A percentile compares a stretch with the other conserved stretches of the same genome.
Conservation (phyloP, 2,888 invertebrate genomes). For the Drosophila fungiperda region DNA sequence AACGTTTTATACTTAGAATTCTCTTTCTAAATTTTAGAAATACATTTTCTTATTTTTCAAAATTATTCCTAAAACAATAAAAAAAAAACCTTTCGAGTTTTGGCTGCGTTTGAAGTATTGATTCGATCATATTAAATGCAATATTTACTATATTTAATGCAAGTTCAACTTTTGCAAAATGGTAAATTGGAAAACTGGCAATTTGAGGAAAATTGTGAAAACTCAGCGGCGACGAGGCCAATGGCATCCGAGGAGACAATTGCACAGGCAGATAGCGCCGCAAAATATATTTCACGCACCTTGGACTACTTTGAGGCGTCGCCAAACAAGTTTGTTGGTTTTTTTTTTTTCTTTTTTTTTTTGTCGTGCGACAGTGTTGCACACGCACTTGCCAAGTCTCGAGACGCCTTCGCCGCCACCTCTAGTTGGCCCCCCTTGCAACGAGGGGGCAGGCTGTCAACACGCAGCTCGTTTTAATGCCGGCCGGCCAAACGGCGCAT, state of each 20-base stretch:
- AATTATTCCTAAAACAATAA: too few relatives aligned
- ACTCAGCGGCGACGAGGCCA: slow-evolving; percentile 42
- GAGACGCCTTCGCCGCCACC: slow-evolving; percentile 46
- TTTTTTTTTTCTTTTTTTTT: not conserved
- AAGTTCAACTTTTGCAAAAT: slow-evolving; percentile 31
- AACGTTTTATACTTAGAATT: too few relatives aligned
- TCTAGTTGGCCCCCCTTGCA: slow-evolving; percentile 1
- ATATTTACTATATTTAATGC: slow-evolving; percentile 16
- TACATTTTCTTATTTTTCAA: too few relatives aligned
- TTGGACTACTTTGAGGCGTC: slow-evolving; percentile 75
- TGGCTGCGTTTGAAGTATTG: too few relatives aligned
- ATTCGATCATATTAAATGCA: slow-evolving; percentile 12
- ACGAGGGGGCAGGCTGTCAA: slow-evolving; percentile 53
- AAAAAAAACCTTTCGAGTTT: not conserved
- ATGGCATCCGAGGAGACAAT: slow-evolving; percentile 39
- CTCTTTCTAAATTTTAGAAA: too few relatives aligned
- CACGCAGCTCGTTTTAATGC: slow-evolving; percentile 64
- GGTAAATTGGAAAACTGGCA: slow-evolving; percentile 27
- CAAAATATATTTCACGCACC: slow-evolving; percentile 76
- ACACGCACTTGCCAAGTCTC: slow-evolving; percentile 67
- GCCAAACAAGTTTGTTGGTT: slow-evolving; percentile 57
- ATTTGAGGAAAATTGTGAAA: slow-evolving; percentile 58
- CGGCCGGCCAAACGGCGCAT: slow-evolving; percentile 66
- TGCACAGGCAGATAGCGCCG: slow-evolving; percentile 40
- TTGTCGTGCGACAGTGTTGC: slow-evolving; percentile 40